phyloP scores from a whole-genome alignment of 2,113 vertebrate genomes.

The Rhegmatorhina hoffmannsi region DNA sequence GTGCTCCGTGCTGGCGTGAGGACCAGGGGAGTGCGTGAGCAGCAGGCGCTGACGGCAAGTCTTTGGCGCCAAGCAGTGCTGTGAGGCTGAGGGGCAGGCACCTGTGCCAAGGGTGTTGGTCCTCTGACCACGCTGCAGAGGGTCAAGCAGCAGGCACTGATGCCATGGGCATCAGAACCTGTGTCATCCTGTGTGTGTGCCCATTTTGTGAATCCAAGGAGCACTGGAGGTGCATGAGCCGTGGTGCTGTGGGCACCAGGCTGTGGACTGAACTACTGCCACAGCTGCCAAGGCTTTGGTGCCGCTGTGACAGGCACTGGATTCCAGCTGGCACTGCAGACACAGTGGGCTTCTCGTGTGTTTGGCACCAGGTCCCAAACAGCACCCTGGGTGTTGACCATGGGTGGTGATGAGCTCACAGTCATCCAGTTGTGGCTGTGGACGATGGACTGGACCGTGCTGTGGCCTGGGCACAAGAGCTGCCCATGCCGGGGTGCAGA shows the following conservation, averaged over 20 bases:
- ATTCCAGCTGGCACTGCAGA: background rate
- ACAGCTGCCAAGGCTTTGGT: accelerated
- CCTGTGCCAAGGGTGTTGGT: accelerated
- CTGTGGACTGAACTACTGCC: background rate
- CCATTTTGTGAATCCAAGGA: accelerated
- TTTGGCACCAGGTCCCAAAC: background rate
- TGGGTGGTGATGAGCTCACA: accelerated
- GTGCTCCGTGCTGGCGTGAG: background rate
- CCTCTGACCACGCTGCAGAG: accelerated
- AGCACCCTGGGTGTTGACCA: background rate
- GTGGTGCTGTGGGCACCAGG: background rate
- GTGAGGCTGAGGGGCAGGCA: background rate
- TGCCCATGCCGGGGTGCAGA: accelerated
- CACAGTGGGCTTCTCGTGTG: accelerated
- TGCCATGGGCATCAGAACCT: background rate
- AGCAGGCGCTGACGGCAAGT: background rate
- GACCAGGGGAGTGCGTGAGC: background rate
- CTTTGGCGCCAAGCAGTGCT: background rate
- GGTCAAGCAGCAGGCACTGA: background rate
- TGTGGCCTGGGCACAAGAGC: background rate
- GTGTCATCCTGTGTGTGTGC: background rate
- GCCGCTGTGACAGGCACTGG: accelerated
- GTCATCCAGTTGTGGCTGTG: background rate
- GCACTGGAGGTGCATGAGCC: background rate
- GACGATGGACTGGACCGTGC: accelerated